Evolutionary conservation across 2,113 vertebrate species (phyloP), one percentile per base, ranked within the genome.

Genomic region (Pygoscelis antarcticus): DNA sequence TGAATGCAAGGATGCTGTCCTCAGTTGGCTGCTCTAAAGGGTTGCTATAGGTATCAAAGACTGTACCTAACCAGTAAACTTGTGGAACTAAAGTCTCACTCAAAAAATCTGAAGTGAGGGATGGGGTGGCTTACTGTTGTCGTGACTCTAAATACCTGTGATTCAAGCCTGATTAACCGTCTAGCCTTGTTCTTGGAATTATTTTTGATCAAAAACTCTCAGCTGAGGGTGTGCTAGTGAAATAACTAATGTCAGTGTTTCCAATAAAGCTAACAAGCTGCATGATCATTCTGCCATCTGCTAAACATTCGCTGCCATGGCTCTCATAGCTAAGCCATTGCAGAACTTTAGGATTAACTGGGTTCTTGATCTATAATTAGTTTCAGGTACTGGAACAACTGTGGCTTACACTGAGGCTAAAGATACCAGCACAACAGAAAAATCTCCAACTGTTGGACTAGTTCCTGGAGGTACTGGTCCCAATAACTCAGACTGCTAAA

Each of bases 371-470:
- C 95, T 98, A 96, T 94, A 97, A 98, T 97, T 95, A 97, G 96
- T 98, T 98, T 97, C 96, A 98, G 98, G 98, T 98, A 94, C 98
- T 98, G 87, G 97, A 98, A 96, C 97, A 97, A 96, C 98, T 98
- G 95, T 98, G 98, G 85, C 97, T 98, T 97, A 97, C 98, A 97
- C 93, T 97, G 98, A 98, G 90, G 95, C 96, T 96, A 98, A 98
- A 98, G 98, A 97, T 95, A 91, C 92, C 98, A 97, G 92, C 97
- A 98, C 96, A 96, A 95, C 97, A 98, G 98, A 98, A 97, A 98
- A 97, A 90, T 96, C 97, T 92, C 92, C 97, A 98, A 96, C 98
- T 97, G 96, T 98, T 98, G 98, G 97, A 98, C 97, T 97, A 97
- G 97, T 98, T 98, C 97, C 96, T 98, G 96, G 98, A 98, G 98